Base-by-base conservation (phyloP, 1,140 invertebrate genomes). In the Bombyx mandarina region DNA sequence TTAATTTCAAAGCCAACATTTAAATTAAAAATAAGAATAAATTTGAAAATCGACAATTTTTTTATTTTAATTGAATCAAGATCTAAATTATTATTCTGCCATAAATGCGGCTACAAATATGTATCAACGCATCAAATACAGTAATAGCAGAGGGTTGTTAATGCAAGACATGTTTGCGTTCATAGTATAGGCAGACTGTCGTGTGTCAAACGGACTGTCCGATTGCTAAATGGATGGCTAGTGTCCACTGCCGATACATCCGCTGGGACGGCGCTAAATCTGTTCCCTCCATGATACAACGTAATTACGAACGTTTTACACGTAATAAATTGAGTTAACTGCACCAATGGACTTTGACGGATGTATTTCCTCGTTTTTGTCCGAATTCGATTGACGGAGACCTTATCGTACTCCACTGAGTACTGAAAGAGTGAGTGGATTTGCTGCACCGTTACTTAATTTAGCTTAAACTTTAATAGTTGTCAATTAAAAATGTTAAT, bases 171-270 rank as follows among this genome's bases (percentile, higher is more conserved):
- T 48, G 58, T 50, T 35, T 35, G 26, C 26, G 26, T 35, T 35
- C 4, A 35, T 5, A 3, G 22, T 35, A 51, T 26, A 35, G 58
- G 50, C 50, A 60, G 55, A 55, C 57, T 63, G 67, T 60, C 61
- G 60, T 59, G 58, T 62, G 61, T 66, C 67, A 66, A 63, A 63
- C 63, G 56, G 63, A 62, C 61, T 63, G 67, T 69, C 63, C 62
- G 58, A 68, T 61, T 69, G 66, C 54, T 69, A 69, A 69, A 69
- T 66, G 63, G 67, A 69, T 65, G 56, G 66, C 62, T 57, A 49
- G 54, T 62, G 61, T 63, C 66, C 64, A 48, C 44, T 60, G 52
- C 52, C 59, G 61, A 60, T 52, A 53, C 52, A 58, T 54, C 61
- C 63, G 52, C 43, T 18, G 67, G 66, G 63, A 60, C 46, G 12